phyloP scores from a whole-genome alignment of 2,113 vertebrate genomes.

The Leucoraja erinaceus region DNA sequence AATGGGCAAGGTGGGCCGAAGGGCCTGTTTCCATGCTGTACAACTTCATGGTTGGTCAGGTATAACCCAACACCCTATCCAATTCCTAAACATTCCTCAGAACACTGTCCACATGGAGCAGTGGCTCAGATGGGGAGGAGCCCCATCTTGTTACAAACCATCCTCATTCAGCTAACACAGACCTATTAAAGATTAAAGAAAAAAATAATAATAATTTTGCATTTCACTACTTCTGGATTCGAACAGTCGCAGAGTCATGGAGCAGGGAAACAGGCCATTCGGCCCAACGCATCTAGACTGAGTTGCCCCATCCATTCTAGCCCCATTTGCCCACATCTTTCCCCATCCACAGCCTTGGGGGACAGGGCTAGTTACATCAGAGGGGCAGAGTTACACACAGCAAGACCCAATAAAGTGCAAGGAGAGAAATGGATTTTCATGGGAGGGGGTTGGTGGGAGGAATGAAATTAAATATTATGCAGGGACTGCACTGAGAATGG shows the following conservation, averaged over 20 bases:
- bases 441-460: not conserved
- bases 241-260: not conserved
- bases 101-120: not conserved
- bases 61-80: not conserved
- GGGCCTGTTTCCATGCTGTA: too few species aligned
- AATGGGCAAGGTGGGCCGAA: too few species aligned
- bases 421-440: not conserved
- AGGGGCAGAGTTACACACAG: not conserved
- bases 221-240: not conserved
- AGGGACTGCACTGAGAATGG: too few species aligned
- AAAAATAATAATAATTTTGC: too few species aligned
- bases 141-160: not conserved
- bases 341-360: too few species aligned
- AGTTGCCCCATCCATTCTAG: too few species aligned
- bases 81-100: not conserved
- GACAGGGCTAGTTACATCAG: too few species aligned
- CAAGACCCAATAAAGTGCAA: not conserved
- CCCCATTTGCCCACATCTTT: too few species aligned
- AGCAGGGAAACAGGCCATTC: too few species aligned
- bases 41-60: too few species aligned
- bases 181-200: not conserved
- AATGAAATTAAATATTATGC: not conserved
- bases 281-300: too few species aligned
- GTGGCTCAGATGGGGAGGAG: not conserved
- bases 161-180: not conserved